These are phyloP conservation scores for Thalassophryne amazonica DNA, from an alignment of 2,797 vertebrate genomes.

Conservation along the genomic window DNA sequence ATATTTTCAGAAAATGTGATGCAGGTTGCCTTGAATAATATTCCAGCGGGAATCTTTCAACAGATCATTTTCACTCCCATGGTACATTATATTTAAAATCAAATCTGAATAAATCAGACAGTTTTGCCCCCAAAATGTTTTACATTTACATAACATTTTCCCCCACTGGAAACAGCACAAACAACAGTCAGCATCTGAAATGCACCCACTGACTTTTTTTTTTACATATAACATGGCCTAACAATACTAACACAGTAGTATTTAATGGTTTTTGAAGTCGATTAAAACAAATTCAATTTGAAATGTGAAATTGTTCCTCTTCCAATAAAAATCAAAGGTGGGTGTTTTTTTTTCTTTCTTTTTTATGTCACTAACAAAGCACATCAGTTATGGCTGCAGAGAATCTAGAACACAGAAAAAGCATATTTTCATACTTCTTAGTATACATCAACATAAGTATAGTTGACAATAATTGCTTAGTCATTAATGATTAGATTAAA, in stretches of 20 bases:
- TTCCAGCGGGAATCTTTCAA: slow-evolving; percentile 29
- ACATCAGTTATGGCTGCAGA: too few species aligned
- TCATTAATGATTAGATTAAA: neutral
- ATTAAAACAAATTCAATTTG: too few species aligned
- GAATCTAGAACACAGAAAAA: too few species aligned
- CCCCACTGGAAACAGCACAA: slow-evolving; percentile 4
- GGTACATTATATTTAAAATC: slow-evolving; percentile 49
- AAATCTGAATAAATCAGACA: slow-evolving; percentile 45
- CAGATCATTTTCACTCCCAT: slow-evolving; percentile 38
- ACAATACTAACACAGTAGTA: too few species aligned
- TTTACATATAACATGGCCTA: neutral
- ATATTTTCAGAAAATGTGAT: slow-evolving; percentile 36
- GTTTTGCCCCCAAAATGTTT: slow-evolving; percentile 20
- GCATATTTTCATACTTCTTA: too few species aligned
- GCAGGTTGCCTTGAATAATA: slow-evolving; percentile 52
- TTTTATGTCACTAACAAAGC: too few species aligned
- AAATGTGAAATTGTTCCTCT: too few species aligned
- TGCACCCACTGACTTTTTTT: neutral
- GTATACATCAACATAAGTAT: too few species aligned
- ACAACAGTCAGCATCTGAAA: slow-evolving; percentile 17
- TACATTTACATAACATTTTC: slow-evolving; percentile 23
- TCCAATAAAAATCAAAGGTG: too few species aligned
- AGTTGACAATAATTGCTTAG: too few species aligned
- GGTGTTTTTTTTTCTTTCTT: neutral
- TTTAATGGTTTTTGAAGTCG: too few species aligned